Conservation (phyloP, 1,140 invertebrate genomes). For the Drusus annulatus region DNA sequence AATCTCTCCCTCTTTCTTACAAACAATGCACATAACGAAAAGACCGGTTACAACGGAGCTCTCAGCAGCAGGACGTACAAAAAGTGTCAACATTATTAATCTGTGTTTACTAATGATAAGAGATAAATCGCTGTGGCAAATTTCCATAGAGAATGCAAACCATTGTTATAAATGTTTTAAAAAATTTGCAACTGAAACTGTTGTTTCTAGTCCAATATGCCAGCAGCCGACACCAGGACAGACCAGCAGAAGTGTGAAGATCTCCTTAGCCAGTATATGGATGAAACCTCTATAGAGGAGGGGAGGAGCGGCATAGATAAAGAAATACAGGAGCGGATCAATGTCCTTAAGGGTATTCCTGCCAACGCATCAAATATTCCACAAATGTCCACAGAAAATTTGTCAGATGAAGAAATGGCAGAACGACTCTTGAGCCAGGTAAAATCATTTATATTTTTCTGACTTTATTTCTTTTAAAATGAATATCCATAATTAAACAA, state of each 20-base stretch:
- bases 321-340: slow-evolving; percentile 69
- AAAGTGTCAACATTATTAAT: no score
- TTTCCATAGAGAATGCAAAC: neutral
- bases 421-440: slow-evolving; percentile 61
- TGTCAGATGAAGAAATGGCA: slow-evolving; percentile 65
- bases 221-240: slow-evolving; percentile 68
- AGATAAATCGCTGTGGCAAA: neutral
- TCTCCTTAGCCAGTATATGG: slow-evolving; percentile 74
- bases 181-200: neutral
- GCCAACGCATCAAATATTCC: slow-evolving; percentile 64
- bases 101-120: neutral
- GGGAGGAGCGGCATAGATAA: slow-evolving; percentile 63
- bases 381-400: slow-evolving; percentile 61
- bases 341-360: slow-evolving; percentile 69
- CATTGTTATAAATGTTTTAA: no score
- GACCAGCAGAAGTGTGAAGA: slow-evolving; percentile 77
- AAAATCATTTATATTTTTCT: no score
- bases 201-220: slow-evolving; percentile 60
- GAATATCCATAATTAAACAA: no score
- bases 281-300: slow-evolving; percentile 72
- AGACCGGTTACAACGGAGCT: no score
- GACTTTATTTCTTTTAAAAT: no score
- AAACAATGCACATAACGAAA: no score
- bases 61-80: no score
- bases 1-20: no score